Evolutionary conservation across 2,888 invertebrate genomes (phyloP).

Genomic region (Andrena dorsata): DNA sequence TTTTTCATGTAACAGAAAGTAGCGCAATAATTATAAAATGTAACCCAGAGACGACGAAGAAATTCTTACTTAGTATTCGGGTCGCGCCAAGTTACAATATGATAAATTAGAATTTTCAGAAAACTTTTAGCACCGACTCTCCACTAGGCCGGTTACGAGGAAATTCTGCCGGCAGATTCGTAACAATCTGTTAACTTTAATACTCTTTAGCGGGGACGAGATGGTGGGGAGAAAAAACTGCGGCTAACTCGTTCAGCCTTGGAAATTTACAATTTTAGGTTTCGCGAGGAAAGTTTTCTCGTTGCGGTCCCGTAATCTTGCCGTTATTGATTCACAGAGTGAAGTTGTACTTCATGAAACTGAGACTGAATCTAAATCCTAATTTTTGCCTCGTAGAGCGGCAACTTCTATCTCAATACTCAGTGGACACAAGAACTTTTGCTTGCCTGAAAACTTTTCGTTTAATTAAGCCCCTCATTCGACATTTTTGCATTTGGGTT

Average conservation of each 20-base stretch:
- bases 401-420: constrained; percentile 29
- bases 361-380: constrained; percentile 37
- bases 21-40: background rate
- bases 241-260: constrained; percentile 50
- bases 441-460: constrained; percentile 12
- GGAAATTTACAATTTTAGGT: constrained; percentile 60
- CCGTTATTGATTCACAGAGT: constrained; percentile 50
- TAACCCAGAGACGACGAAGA: background rate
- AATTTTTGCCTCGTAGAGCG: constrained; percentile 17
- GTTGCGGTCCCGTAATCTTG: constrained; percentile 51
- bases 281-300: constrained; percentile 52
- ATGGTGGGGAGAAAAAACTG: constrained; percentile 25
- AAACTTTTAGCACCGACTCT: constrained; percentile 10
- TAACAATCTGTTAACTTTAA: constrained; percentile 58
- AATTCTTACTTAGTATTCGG: background rate
- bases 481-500: constrained; percentile 1
- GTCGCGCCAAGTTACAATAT: constrained; percentile 19
- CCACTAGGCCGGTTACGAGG: constrained; percentile 3
- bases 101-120: constrained; percentile 46
- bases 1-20: background rate
- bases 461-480: constrained; percentile 34
- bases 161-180: constrained; percentile 42
- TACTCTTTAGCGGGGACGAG: constrained; percentile 38
- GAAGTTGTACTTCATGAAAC: constrained; percentile 33
- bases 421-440: constrained; percentile 1